Conservation (phyloP, 2,888 invertebrate species). For the Drosophila recens region DNA sequence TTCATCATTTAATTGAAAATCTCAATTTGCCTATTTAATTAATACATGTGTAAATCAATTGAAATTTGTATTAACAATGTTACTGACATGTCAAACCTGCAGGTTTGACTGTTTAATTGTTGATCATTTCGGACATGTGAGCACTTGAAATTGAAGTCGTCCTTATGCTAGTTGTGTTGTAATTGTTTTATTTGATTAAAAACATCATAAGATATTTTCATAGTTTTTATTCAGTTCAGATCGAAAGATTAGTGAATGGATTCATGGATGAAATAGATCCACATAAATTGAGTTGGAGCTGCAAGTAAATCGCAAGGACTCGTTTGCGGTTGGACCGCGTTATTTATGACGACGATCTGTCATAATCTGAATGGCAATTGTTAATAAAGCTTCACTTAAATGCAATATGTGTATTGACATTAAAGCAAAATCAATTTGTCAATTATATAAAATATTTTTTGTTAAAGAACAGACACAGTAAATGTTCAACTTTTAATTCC, state of each 20-base stretch:
- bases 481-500: constrained; percentile 76
- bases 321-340: constrained; percentile 44
- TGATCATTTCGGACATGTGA: background rate
- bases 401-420: constrained; percentile 53
- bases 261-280: background rate
- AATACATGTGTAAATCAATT: background rate
- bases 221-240: background rate
- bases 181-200: background rate
- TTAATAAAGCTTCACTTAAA: constrained; percentile 56
- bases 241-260: background rate
- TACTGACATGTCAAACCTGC: no score
- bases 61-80: background rate
- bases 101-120: background rate
- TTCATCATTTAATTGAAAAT: background rate
- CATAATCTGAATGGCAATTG: constrained; percentile 54
- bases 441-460: constrained; percentile 59
- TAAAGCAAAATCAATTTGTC: constrained; percentile 77
- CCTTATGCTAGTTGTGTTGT: background rate
- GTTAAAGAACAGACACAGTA: constrained; percentile 42
- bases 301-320: constrained; percentile 22
- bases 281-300: constrained; percentile 20
- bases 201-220: no score
- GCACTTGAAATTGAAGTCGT: background rate
- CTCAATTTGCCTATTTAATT: background rate
- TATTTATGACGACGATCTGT: constrained; percentile 58